Percentiles rank a stretch among this genome's conserved stretches.
Conservation (phyloP, 2,888 invertebrate species). For the Exocentrus adspersus region DNA sequence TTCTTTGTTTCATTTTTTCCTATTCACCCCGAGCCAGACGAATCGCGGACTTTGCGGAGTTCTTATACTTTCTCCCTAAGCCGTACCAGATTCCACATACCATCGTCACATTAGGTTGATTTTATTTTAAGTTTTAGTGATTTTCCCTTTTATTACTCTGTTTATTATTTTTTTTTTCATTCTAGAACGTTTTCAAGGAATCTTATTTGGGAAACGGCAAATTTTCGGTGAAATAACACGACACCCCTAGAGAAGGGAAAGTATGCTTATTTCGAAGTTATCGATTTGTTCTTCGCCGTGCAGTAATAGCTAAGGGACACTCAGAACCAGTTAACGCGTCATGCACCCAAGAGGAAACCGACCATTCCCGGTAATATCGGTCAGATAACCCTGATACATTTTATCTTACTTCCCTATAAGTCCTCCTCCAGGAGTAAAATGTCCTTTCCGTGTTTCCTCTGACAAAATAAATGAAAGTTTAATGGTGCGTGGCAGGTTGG, state of each 20-base stretch:
- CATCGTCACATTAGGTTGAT: conserved; percentile 50
- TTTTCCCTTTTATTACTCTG: no score
- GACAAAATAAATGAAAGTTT: conserved; percentile 42
- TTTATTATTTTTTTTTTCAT: not conserved
- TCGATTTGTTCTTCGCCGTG: conserved; percentile 38
- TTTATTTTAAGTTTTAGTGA: no score
- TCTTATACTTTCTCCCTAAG: conserved; percentile 45
- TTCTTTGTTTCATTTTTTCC: conserved; percentile 61
- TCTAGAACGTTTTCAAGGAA: not conserved
- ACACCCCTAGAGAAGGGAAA: not conserved
- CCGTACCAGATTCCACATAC: conserved; percentile 54
- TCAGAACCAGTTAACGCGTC: conserved; percentile 49
- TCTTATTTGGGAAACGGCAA: not conserved
- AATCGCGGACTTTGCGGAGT: conserved; percentile 11
- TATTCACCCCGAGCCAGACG: conserved; percentile 32
- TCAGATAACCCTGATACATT: conserved; percentile 44
- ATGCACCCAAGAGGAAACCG: conserved; percentile 46
- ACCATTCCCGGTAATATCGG: conserved; percentile 49
- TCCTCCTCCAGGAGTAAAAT: conserved; percentile 37
- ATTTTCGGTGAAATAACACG: not conserved
- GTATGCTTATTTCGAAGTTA: conserved; percentile 23
- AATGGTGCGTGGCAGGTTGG: no score
- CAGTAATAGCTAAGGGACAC: conserved; percentile 48
- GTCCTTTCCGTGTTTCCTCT: conserved; percentile 40
- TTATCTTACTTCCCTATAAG: conserved; percentile 35